A percentile compares a stretch with the other conserved stretches of the same genome.
These are phyloP conservation scores for Capromys pilorides DNA, from an alignment of 2,797 vertebrate species.

Conservation along the genomic window DNA sequence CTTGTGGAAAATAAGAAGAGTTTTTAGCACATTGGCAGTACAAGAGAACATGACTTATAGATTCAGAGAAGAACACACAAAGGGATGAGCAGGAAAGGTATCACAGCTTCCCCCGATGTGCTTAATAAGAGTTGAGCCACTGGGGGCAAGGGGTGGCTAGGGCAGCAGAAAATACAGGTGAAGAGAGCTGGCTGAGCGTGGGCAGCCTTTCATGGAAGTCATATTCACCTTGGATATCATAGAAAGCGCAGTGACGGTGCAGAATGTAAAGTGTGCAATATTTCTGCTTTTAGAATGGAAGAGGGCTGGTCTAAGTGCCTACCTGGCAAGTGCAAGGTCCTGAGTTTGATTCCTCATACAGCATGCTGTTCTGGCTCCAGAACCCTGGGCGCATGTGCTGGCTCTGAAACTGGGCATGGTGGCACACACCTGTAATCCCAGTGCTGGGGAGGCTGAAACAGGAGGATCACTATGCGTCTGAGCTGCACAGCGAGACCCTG, in stretches of 20 bases:
- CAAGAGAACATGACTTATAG: conserved; percentile 10
- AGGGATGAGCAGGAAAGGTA: not conserved
- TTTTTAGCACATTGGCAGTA: not conserved
- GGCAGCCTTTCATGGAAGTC: not conserved
- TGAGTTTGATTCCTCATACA: no score
- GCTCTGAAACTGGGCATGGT: no score
- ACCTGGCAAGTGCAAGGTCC: no score
- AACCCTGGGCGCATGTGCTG: no score
- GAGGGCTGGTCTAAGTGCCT: not conserved
- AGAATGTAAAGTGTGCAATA: not conserved
- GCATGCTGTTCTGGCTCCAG: no score
- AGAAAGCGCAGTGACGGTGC: not conserved
- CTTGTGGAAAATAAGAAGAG: not conserved
- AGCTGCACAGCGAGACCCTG: no score
- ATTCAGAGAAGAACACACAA: not conserved
- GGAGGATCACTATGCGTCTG: no score
- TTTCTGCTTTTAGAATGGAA: not conserved
- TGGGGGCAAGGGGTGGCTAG: not conserved
- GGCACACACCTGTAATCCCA: no score
- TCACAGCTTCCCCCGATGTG: not conserved
- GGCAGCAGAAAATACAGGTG: not conserved
- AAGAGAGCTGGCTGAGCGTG: not conserved
- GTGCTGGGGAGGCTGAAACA: no score
- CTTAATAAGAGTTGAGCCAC: not conserved
- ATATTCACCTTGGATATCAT: not conserved